Evolutionary conservation across 2,113 vertebrate species (phyloP).

Genomic region (Callithrix jacchus): DNA sequence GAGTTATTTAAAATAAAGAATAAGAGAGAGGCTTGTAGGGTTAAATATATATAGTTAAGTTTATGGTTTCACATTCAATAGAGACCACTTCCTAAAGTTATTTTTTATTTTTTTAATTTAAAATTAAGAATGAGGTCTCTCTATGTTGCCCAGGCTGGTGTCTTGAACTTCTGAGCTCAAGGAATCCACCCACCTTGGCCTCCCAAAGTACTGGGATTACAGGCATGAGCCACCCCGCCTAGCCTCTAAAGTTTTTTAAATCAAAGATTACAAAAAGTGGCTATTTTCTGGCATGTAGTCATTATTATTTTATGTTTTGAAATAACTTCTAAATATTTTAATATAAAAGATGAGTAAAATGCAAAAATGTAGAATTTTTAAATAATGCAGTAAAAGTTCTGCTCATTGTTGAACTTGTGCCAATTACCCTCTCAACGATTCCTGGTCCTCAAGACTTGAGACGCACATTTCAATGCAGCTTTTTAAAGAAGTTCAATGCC

Average conservation of each 20-base stretch:
- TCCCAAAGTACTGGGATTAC: no score
- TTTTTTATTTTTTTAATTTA: neutral
- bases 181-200: no score
- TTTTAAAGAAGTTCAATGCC: constrained; percentile 36
- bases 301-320: neutral
- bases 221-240: no score
- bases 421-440: neutral
- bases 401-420: neutral
- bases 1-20: constrained; percentile 14
- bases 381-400: constrained; percentile 45
- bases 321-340: neutral
- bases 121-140: no score
- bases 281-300: neutral
- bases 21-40: neutral
- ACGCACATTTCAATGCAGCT: neutral
- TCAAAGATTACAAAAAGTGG: neutral
- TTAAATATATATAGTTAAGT: neutral
- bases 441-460: neutral
- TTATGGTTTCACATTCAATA: neutral
- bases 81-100: neutral
- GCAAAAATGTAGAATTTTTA: neutral
- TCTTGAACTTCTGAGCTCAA: no score
- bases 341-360: constrained; percentile 42
- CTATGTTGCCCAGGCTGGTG: no score
- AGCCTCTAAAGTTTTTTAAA: neutral